Conservation (phyloP, 2,113 vertebrate genomes). For the Grammomys dolichurus region DNA sequence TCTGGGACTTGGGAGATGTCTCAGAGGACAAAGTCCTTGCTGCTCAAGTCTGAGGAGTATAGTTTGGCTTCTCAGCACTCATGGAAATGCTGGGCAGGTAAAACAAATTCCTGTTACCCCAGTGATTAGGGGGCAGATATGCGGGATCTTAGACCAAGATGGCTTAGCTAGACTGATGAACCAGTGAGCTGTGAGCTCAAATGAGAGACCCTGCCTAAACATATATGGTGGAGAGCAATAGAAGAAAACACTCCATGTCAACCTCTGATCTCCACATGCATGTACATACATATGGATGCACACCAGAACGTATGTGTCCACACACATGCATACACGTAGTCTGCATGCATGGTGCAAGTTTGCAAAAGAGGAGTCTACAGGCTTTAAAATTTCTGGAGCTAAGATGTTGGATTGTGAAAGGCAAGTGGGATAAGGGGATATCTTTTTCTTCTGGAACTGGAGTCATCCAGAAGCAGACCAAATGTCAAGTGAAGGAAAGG, state of each 20-base stretch:
- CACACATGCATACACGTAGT: not conserved
- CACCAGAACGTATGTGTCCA: not conserved
- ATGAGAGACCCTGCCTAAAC: not conserved
- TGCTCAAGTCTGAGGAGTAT: not conserved
- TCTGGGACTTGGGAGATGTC: not conserved
- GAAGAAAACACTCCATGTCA: not conserved
- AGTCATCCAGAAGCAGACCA: not conserved
- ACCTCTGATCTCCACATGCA: too few species aligned
- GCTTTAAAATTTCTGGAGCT: not conserved
- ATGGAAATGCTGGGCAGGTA: not conserved
- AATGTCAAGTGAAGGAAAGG: too few species aligned
- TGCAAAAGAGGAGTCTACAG: not conserved
- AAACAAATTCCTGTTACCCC: not conserved
- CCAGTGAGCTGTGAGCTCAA: not conserved
- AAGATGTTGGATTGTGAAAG: not conserved
- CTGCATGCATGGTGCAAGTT: not conserved
- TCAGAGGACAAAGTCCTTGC: not conserved
- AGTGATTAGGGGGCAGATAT: not conserved
- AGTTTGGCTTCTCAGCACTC: not conserved
- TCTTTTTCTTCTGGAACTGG: not conserved
- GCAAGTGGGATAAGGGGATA: not conserved
- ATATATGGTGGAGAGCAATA: not conserved
- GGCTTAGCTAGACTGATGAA: not conserved
- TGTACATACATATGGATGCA: not conserved
- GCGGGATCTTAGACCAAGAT: not conserved